A percentile compares a stretch with the other conserved stretches of the same genome.
These are phyloP conservation scores for Leptothorax acervorum DNA, from an alignment of 2,888 invertebrate genomes.

Conservation along the genomic window DNA sequence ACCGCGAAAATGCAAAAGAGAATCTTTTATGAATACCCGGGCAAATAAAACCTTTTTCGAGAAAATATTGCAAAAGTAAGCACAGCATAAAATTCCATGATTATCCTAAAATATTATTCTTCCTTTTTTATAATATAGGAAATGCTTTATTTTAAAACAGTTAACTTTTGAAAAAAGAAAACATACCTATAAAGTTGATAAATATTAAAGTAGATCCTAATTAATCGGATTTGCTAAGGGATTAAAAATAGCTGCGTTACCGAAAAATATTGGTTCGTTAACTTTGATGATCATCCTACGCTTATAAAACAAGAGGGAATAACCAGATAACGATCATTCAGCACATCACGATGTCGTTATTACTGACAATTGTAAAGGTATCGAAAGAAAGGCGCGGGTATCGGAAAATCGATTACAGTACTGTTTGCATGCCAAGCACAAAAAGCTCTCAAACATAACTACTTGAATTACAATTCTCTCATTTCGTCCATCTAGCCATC, in stretches of 20 bases:
- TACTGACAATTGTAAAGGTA: conserved; percentile 6
- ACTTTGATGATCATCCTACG: neutral
- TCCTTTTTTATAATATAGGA: neutral
- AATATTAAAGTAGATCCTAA: too few relatives aligned
- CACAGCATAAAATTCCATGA: neutral
- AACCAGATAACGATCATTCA: neutral
- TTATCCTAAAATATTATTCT: neutral
- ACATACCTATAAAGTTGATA: neutral
- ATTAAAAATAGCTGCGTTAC: too few relatives aligned
- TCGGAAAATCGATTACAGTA: conserved; percentile 38
- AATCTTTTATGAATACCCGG: conserved; percentile 74
- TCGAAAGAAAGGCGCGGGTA: neutral
- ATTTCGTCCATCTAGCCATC: neutral
- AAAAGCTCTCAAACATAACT: neutral
- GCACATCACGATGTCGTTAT: neutral
- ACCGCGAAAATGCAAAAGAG: neutral
- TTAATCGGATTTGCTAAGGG: too few relatives aligned
- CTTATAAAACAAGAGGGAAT: neutral
- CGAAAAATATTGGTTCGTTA: too few relatives aligned
- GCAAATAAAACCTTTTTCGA: neutral
- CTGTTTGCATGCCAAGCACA: neutral
- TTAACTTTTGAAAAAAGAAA: neutral
- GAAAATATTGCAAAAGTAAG: neutral
- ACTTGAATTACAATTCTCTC: conserved; percentile 20
- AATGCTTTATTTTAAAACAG: neutral